Evolutionary conservation across 2,113 vertebrate genomes (phyloP).

Genomic region (Sinocyclocheilus grahami): DNA sequence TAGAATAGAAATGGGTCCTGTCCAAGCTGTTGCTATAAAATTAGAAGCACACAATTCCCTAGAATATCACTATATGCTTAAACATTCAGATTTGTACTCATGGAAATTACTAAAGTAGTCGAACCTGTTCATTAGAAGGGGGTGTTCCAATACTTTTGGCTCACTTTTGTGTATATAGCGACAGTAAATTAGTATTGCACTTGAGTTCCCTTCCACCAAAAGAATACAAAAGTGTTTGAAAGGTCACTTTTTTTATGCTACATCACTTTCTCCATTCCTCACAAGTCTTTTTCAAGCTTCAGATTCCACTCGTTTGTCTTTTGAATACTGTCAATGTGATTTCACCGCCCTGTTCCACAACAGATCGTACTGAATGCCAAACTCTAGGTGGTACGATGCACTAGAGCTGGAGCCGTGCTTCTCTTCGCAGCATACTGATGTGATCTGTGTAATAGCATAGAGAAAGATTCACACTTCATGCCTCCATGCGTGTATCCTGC

Average conservation of each 20-base stretch:
- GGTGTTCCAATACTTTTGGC: too few species aligned
- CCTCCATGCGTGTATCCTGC: conserved; percentile 54
- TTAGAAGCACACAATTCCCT: too few species aligned
- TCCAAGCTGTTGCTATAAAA: too few species aligned
- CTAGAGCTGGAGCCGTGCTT: not conserved
- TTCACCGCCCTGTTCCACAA: conserved; percentile 13
- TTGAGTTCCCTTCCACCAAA: not conserved
- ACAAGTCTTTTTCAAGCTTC: conserved; percentile 9
- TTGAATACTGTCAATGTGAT: not conserved
- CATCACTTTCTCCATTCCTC: not conserved
- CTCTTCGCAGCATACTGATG: conserved; percentile 38
- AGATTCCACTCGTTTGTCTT: not conserved
- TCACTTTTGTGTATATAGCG: too few species aligned
- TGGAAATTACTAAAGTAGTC: too few species aligned
- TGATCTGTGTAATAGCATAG: conserved; percentile 27
- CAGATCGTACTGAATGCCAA: conserved; percentile 5
- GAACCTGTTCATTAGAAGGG: too few species aligned
- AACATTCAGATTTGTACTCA: too few species aligned
- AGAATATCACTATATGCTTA: too few species aligned
- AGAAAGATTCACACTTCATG: conserved; percentile 60
- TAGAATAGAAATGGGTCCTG: too few species aligned
- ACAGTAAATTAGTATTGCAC: not conserved
- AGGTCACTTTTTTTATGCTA: not conserved
- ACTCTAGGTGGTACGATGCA: not conserved
- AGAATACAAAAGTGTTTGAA: conserved; percentile 13